Percentiles rank a stretch among this genome's conserved stretches.
Evolutionary conservation across 1,140 invertebrate genomes (phyloP).

Genomic region (Drosophila elegans): DNA sequence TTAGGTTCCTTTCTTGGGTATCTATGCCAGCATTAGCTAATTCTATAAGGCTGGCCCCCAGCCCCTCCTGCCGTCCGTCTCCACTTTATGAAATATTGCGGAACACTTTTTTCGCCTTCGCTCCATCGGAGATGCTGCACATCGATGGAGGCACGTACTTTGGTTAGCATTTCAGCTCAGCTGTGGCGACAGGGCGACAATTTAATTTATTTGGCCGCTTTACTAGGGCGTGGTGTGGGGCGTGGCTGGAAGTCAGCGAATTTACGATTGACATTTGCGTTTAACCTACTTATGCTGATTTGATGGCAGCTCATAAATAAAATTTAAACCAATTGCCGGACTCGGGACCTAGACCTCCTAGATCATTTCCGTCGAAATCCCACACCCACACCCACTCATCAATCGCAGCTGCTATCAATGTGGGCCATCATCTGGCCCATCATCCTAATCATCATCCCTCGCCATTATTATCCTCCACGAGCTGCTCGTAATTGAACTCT

Average conservation of each 20-base stretch:
- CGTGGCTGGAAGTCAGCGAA: slow-evolving; percentile 68
- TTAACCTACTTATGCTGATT: slow-evolving; percentile 84
- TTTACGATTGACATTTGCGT: slow-evolving; percentile 83
- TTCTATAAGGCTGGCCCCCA: slow-evolving; percentile 45
- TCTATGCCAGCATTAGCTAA: slow-evolving; percentile 79
- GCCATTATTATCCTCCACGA: slow-evolving; percentile 34
- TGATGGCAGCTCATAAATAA: slow-evolving; percentile 83
- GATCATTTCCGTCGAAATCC: slow-evolving; percentile 17
- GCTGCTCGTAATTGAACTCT: slow-evolving; percentile 73
- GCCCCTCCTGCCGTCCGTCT: slow-evolving; percentile 11
- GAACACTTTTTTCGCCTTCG: slow-evolving; percentile 44
- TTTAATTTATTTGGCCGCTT: slow-evolving; percentile 79
- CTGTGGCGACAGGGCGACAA: slow-evolving; percentile 74
- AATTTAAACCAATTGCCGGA: slow-evolving; percentile 82
- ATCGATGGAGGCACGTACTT: slow-evolving; percentile 72
- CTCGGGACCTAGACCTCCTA: slow-evolving; percentile 32
- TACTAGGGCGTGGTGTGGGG: slow-evolving; percentile 19
- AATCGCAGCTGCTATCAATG: slow-evolving; percentile 82
- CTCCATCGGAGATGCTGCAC: slow-evolving; percentile 41
- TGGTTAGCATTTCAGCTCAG: slow-evolving; percentile 81
- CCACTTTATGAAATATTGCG: slow-evolving; percentile 76
- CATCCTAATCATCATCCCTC: slow-evolving; percentile 27
- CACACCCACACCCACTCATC: slow-evolving; percentile 34
- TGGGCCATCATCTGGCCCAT: slow-evolving; percentile 60
- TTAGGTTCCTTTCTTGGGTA: slow-evolving; percentile 69